Conservation (phyloP, 2,888 invertebrate species). For the Idaea biselata region DNA sequence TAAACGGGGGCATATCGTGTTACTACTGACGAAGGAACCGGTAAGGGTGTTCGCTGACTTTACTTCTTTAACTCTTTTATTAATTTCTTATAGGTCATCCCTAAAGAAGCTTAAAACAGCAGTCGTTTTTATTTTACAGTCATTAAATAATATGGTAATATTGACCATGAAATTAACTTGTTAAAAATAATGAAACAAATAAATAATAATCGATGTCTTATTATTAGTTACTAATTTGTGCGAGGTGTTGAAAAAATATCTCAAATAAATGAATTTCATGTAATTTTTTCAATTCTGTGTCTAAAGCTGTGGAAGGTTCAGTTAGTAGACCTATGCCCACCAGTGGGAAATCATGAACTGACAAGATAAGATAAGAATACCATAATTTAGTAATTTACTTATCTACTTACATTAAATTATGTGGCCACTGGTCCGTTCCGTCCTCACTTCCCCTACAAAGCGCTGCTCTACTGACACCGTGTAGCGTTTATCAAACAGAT, state of each 20-base stretch:
- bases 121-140: not conserved
- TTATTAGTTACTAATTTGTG: no score
- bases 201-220: no score
- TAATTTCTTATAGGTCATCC: conserved; percentile 26
- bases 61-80: conserved; percentile 62
- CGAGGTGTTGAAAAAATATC: no score
- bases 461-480: conserved; percentile 14
- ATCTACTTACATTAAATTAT: not conserved
- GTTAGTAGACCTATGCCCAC: no score
- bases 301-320: no score
- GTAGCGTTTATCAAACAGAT: not conserved
- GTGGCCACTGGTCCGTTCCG: not conserved
- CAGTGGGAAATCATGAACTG: no score
- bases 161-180: not conserved
- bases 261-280: no score
- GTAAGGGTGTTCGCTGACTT: conserved; percentile 54
- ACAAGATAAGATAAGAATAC: not conserved
- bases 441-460: not conserved
- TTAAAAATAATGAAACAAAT: no score
- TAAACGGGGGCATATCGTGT: conserved; percentile 73
- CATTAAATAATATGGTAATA: not conserved
- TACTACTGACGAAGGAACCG: conserved; percentile 57
- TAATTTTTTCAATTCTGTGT: no score
- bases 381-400: not conserved
- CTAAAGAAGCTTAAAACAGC: not conserved